Conservation (phyloP, 2,113 vertebrate species). For the Cromileptes altivelis region DNA sequence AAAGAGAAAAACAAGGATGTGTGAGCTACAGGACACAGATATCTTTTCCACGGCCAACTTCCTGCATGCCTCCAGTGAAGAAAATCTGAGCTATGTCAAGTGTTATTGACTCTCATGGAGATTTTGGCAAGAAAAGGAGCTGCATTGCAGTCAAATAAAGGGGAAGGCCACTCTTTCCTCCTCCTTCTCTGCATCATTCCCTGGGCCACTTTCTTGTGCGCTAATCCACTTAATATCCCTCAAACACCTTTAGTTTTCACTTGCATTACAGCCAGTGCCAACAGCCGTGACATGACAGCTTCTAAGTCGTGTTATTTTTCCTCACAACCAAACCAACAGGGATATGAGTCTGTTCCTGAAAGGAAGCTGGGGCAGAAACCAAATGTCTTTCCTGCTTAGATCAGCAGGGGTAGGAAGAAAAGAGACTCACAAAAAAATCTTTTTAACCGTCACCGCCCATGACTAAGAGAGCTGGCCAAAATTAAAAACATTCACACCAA, state of each 20-base stretch:
- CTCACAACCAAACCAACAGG: slow-evolving; percentile 53
- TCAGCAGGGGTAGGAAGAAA: slow-evolving; percentile 78
- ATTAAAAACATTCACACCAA: slow-evolving; percentile 62
- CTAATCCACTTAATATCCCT: background rate
- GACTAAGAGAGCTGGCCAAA: slow-evolving; percentile 36
- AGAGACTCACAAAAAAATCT: slow-evolving; percentile 31
- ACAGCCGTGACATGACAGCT: slow-evolving; percentile 12
- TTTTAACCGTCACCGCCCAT: slow-evolving; percentile 66
- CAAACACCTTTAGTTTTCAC: background rate
- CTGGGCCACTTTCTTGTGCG: background rate
- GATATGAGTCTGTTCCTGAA: slow-evolving; percentile 74
- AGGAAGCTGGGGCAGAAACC: slow-evolving; percentile 81
- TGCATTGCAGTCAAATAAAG: slow-evolving; percentile 76
- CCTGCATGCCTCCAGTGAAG: slow-evolving; percentile 55
- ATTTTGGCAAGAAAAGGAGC: slow-evolving; percentile 73
- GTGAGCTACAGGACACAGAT: slow-evolving; percentile 29
- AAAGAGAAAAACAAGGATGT: slow-evolving; percentile 37
- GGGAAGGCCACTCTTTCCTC: slow-evolving; percentile 39
- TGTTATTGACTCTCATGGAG: slow-evolving; percentile 71
- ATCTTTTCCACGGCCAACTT: slow-evolving; percentile 58
- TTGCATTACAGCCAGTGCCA: background rate
- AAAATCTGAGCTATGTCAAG: slow-evolving; percentile 66
- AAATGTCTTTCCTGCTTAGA: slow-evolving; percentile 83
- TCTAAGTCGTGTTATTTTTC: slow-evolving; percentile 43
- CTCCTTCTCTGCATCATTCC: slow-evolving; percentile 28